Conservation (phyloP, 2,113 vertebrate species). For the Saccopteryx bilineata region DNA sequence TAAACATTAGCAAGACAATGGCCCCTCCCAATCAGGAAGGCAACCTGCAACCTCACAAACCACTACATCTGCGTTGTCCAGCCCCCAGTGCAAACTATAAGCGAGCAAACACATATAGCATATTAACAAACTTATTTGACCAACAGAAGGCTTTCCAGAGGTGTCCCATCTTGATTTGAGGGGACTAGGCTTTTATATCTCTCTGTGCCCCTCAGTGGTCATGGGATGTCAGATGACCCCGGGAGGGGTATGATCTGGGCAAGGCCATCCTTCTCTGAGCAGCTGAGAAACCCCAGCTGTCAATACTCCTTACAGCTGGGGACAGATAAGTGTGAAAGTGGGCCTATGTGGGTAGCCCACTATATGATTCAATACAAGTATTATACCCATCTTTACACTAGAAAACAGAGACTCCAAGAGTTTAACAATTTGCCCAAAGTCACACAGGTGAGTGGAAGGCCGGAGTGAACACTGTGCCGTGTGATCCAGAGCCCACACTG, state of each 20-base stretch:
- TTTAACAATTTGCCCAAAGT: background rate
- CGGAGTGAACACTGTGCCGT: background rate
- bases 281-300: background rate
- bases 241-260: background rate
- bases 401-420: background rate
- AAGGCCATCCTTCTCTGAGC: background rate
- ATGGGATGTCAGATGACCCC: background rate
- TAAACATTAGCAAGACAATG: no score
- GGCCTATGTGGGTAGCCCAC: background rate
- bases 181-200: background rate
- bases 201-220: rapidly evolving
- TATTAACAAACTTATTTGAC: no score
- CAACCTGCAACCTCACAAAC: no score
- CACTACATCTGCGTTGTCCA: no score
- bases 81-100: no score
- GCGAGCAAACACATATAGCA: no score
- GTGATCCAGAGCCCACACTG: background rate
- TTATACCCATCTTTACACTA: background rate
- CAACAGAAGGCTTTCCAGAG: background rate
- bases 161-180: background rate
- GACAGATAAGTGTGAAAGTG: background rate
- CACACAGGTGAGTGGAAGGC: background rate
- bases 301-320: background rate
- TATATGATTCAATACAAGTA: background rate
- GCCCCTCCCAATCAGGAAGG: no score